Evolutionary conservation across 2,113 vertebrate genomes (phyloP), one percentile per base, ranked within the genome.

Genomic region (Halichoerus grypus): DNA sequence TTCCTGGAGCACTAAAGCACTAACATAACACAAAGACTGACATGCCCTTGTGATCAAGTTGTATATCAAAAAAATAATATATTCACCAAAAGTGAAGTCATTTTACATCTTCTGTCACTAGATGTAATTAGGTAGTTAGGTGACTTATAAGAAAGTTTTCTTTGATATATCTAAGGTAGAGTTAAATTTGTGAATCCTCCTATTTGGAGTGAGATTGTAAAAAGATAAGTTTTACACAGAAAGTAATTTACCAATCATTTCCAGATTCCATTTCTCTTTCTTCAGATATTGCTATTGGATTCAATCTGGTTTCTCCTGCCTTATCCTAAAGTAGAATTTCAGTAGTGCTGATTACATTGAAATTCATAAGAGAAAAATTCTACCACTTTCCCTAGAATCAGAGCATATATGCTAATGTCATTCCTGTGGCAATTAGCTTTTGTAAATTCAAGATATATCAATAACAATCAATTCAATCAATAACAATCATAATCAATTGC

Each of bases 291-390:
- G 65, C 65, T 82, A 0, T 77, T 63, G 15, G 46, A 16, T 61
- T 72, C 36, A 76, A 22, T 36, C 28, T 84, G 57, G 11, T 88
- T 77, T 95, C 53, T 95, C 28, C 65, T 31, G 33, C 67, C 57
- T 90, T 59, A 67, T 79, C 67, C 3, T 94, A 51, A 84, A 92
- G 63, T 24, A 22, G n/a, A 53, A 85, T 91, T 97, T 97, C 74
- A 72, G 4, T 51, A 80, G 87, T 90, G 18, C 53, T 61, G 3
- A 83, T 76, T 42, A 80, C 6, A 89, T 42, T 49, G 26, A 86
- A 91, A 67, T 95, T 82, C 49, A 61, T 42, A 63, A 13, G 6
- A 49, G 24, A 93, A 28, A 87, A 71, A 72, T 77, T 61, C 39
- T 71, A 53, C 7, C 39, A 69, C 6, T 91, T 24, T 76, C 55